These are phyloP conservation scores for Hemithea aestivaria DNA, from an alignment of 2,888 invertebrate genomes.

Conservation along the genomic window DNA sequence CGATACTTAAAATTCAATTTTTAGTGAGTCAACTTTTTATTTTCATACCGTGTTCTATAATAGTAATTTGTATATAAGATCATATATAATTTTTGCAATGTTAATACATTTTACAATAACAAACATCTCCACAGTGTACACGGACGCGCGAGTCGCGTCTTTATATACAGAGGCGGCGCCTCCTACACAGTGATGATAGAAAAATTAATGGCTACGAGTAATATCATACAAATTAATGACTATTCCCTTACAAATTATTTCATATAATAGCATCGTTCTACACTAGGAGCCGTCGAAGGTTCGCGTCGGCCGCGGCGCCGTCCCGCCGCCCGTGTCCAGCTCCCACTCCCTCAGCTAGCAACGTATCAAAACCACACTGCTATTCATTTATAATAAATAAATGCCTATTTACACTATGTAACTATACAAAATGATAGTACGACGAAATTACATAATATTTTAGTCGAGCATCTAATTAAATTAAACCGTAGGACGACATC, in stretches of 20 bases:
- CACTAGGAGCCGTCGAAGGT: constrained; percentile 69
- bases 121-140: constrained; percentile 76
- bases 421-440: constrained; percentile 78
- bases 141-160: constrained; percentile 47
- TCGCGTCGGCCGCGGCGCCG: constrained; percentile 43
- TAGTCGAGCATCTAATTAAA: constrained; percentile 73
- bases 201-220: constrained; percentile 76
- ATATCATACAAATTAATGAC: constrained; percentile 80
- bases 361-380: constrained; percentile 73
- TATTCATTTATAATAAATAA: constrained; percentile 79
- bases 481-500: constrained; percentile 69
- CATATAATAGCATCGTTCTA: constrained; percentile 77
- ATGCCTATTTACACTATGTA: constrained; percentile 80
- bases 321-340: constrained; percentile 62
- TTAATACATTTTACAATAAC: constrained; percentile 78
- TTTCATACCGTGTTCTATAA: constrained; percentile 78
- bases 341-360: constrained; percentile 72
- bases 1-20: constrained; percentile 72
- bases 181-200: constrained; percentile 68
- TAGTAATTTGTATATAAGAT: constrained; percentile 78
- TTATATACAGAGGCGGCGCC: constrained; percentile 53
- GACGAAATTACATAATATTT: constrained; percentile 72
- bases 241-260: constrained; percentile 79
- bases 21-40: constrained; percentile 77
- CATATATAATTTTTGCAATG: constrained; percentile 79